A percentile compares a stretch with the other conserved stretches of the same genome.
Conservation (phyloP, 2,797 vertebrate genomes). For the Acipenser transmontanus region DNA sequence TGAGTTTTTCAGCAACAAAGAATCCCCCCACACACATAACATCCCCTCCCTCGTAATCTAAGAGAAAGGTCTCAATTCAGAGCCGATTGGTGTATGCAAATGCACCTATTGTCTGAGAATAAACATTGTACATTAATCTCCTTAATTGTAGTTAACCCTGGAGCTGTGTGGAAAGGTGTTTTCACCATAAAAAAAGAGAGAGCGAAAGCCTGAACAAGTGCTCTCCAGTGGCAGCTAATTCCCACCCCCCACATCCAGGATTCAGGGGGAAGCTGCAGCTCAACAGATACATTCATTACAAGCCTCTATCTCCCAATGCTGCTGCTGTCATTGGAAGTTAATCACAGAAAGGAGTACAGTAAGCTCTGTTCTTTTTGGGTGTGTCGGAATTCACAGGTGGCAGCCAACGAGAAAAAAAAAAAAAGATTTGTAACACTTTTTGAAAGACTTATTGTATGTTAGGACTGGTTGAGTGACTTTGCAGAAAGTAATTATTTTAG, state of each 20-base stretch:
- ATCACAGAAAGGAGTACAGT: not conserved
- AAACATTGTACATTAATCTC: conserved; percentile 25
- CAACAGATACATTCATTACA: conserved; percentile 15
- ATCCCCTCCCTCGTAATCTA: conserved; percentile 33
- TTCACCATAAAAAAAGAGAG: conserved; percentile 1
- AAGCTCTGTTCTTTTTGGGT: conserved; percentile 3
- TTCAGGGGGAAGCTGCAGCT: conserved; percentile 6
- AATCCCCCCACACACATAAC: not conserved
- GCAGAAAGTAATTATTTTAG: not conserved
- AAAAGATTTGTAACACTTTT: not conserved
- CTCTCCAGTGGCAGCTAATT: conserved; percentile 9
- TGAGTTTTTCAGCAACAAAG: conserved; percentile 40
- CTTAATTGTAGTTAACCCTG: conserved; percentile 20
- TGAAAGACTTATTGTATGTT: not conserved
- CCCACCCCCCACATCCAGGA: conserved; percentile 5
- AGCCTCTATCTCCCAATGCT: conserved; percentile 10
- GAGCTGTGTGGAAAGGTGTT: conserved; percentile 18
- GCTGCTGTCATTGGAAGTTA: not conserved
- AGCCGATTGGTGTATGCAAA: conserved; percentile 41
- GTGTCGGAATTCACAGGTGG: conserved; percentile 5
- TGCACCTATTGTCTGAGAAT: conserved; percentile 19
- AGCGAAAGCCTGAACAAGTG: conserved; percentile 5
- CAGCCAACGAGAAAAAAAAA: not conserved
- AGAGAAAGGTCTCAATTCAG: conserved; percentile 21
- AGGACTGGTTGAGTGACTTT: not conserved